These are phyloP conservation scores for Chironomus tepperi DNA, from an alignment of 1,140 invertebrate species.

Conservation along the genomic window DNA sequence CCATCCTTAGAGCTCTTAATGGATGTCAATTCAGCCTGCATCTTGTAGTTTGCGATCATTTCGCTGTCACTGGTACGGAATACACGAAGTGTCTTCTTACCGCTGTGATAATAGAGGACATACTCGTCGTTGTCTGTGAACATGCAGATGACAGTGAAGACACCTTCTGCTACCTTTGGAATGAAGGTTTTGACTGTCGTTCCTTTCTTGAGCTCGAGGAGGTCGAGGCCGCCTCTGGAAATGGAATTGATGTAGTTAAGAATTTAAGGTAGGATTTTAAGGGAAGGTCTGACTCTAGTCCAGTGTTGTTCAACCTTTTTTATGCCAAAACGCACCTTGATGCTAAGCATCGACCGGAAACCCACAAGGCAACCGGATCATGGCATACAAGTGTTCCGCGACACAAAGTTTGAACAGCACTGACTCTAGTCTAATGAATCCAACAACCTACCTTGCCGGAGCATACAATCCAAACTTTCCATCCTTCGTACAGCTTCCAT, in stretches of 20 bases:
- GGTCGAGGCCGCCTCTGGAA: slow-evolving; percentile 79
- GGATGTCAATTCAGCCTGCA: slow-evolving; percentile 83
- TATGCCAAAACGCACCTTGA: no score
- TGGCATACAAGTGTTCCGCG: no score
- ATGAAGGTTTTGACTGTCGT: slow-evolving; percentile 76
- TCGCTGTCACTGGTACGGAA: slow-evolving; percentile 81
- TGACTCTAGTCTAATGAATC: slow-evolving; percentile 6
- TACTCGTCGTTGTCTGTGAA: slow-evolving; percentile 93
- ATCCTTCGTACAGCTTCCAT: slow-evolving; percentile 71
- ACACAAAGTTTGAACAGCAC: no score
- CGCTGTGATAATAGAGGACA: slow-evolving; percentile 94
- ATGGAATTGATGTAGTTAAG: no score
- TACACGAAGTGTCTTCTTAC: slow-evolving; percentile 82
- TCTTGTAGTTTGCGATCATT: slow-evolving; percentile 86
- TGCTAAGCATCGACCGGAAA: no score
- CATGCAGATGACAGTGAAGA: slow-evolving; percentile 89
- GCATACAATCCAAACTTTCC: slow-evolving; percentile 90
- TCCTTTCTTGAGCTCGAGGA: slow-evolving; percentile 79
- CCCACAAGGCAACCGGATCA: no score
- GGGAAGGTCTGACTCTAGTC: no score
- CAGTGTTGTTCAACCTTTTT: no score
- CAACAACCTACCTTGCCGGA: slow-evolving; percentile 52
- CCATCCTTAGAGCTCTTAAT: slow-evolving; percentile 77
- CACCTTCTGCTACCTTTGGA: slow-evolving; percentile 88
- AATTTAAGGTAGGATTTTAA: no score